Base-by-base conservation (phyloP, 2,888 invertebrate genomes). In the Conchocele bisecta region DNA sequence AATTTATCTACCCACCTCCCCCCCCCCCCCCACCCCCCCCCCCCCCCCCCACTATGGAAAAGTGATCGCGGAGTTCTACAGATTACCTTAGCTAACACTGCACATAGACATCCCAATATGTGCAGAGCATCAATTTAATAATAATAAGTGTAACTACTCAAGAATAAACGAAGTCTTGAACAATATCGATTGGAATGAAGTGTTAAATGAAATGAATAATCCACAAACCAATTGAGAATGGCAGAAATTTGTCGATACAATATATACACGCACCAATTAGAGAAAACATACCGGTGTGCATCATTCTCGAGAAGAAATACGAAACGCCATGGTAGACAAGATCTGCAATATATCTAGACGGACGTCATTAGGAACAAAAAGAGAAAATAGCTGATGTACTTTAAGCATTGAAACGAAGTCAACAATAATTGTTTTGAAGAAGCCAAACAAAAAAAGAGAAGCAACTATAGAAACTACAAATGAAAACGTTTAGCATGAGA, bases 31-130 rank as follows among this genome's bases (percentile, higher is more conserved):
- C n/a, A n/a, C n/a, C n/a, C n/a, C n/a, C n/a, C n/a, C n/a, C n/a
- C n/a, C n/a, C n/a, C n/a, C n/a, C n/a, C n/a, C n/a, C 60, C 60
- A 15, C 37, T 71, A 20, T 64, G 56, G 22, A 51, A 59, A 17
- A 65, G 65, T 60, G 65, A 65, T 31, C 71, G 65, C 33, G 6
- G 28, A 24, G 48, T 48, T 4, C 26, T 69, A 2, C 17, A 46
- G 13, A 63, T 63, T 24, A 26, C 26, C 37, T 51, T 63, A 17
- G 58, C 11, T 9, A 44, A 51, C 17, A n/a, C 35, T 28, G 20
- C 31, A 29, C 17, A 29, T 33, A 6, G 42, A 50, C 29, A 28
- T 3, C 9, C 2, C 7, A 11, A 1, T 11, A 6, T 11, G 20
- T 3, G 17, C 15, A 2, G 57, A 57, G 15, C 48, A 24, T 35